Conservation (phyloP, 2,113 vertebrate species). For the Potamarius usumacintae region DNA sequence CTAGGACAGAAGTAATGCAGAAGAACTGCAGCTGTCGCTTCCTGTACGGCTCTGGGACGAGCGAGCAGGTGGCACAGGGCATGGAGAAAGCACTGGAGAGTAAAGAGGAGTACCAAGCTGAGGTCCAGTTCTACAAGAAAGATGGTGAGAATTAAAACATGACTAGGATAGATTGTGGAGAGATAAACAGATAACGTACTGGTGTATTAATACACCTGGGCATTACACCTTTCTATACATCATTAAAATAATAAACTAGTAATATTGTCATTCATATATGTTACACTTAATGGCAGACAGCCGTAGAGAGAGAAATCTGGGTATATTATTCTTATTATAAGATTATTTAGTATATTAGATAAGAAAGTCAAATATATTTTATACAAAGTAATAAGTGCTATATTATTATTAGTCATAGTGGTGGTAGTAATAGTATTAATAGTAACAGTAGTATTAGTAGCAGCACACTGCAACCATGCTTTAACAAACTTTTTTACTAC, state of each 20-base stretch:
- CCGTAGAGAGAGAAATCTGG: background rate
- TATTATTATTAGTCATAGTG: background rate
- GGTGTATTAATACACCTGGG: background rate
- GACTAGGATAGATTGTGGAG: background rate
- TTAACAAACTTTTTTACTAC: no score
- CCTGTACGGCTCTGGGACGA: conserved; percentile 86
- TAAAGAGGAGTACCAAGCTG: conserved; percentile 85
- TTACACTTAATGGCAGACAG: background rate
- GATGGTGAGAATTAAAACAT: conserved; percentile 69
- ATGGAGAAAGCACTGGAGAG: conserved; percentile 89
- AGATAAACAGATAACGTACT: background rate
- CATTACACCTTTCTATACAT: background rate
- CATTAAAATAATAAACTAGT: background rate
- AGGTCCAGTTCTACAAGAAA: conserved; percentile 95
- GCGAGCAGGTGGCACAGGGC: conserved; percentile 80
- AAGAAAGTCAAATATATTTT: no score
- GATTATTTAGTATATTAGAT: no score
- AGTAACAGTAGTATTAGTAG: background rate
- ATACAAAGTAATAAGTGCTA: no score
- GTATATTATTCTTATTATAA: background rate
- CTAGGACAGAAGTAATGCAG: conserved; percentile 95
- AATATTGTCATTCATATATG: background rate
- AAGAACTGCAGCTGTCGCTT: conserved; percentile 94
- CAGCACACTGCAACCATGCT: background rate
- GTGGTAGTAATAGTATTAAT: background rate